phyloP scores from a whole-genome alignment of 2,888 invertebrate genomes.

The Chymomyza procnemis region DNA sequence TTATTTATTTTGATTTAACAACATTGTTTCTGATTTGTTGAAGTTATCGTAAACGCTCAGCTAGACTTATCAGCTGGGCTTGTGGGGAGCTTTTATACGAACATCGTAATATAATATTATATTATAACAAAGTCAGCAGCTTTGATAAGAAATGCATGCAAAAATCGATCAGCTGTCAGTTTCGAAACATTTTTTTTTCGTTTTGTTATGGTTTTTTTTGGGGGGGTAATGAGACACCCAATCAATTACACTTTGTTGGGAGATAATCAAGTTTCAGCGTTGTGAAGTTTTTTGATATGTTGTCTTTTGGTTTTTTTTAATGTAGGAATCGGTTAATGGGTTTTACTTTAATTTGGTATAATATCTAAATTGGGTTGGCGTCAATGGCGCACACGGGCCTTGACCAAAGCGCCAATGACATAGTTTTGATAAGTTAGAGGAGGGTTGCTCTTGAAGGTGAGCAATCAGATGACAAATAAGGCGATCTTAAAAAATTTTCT shows the following conservation, averaged over 20 bases:
- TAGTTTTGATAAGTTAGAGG: not conserved
- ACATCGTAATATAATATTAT: conserved; percentile 18
- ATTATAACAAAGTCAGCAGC: conserved; percentile 31
- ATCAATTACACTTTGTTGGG: conserved; percentile 3
- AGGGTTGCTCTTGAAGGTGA: too few relatives aligned
- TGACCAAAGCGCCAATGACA: not conserved
- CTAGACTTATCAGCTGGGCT: conserved; percentile 33
- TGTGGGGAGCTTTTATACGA: conserved; percentile 1
- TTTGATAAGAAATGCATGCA: conserved; percentile 55
- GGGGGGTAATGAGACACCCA: conserved; percentile 44
- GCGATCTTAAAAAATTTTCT: too few relatives aligned
- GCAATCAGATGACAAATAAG: too few relatives aligned
- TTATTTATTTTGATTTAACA: not conserved
- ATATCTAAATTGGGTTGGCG: not conserved
- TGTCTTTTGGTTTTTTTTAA: not conserved
- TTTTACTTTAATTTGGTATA: not conserved
- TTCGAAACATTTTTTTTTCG: not conserved
- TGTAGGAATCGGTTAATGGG: not conserved
- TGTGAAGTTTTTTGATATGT: not conserved
- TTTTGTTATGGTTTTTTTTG: not conserved
- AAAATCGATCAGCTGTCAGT: conserved; percentile 68
- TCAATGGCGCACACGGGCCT: not conserved
- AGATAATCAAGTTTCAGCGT: not conserved
- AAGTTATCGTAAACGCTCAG: conserved; percentile 13
- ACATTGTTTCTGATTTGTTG: conserved; percentile 26